Evolutionary conservation across 37 sponge, comb jelly and placozoan species (phyloP), one percentile per base, ranked within the genome.

Genomic region (Beroe forskalii): DNA sequence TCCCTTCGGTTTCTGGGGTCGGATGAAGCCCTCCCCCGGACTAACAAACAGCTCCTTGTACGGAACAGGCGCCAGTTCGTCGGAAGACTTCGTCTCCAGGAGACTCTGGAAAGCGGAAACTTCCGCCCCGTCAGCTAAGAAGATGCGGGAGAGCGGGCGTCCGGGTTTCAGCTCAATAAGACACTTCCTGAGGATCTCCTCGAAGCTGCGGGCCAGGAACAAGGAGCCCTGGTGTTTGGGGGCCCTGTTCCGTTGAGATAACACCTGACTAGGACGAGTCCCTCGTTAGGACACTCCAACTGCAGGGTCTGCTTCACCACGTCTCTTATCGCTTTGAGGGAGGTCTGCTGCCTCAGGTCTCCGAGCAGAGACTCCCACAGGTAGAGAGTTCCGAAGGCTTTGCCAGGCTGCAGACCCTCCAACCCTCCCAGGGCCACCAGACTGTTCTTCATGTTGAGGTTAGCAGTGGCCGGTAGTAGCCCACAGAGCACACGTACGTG

Each of bases 11-110:
- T 42, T 80, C 40, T 42, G 28, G 23, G 86, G 86, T 23, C 30
- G 43, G 55, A 80, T 80, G 48, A 42, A 80, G 23, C n/a, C 86
- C 86, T 80, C 86, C 9, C 86, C 86, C 14, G 86, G 27, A 44
- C 86, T 80, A 27, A 80, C 86, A 43, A 80, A 80, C 30, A 80
- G 86, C 55, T 80, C 86, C n/a, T 44, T 80, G 86, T 80, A 80
- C 1, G 72, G 72, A 2, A 69, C 72, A 2, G 35, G 17, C 35
- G 19, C 38, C 20, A 14, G 33, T 14, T 69, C 32, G 25, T 23
- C 31, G 14, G 31, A 8, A 6, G 72, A 69, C 17, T 35, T 35
- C 1, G 86, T n/a, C 24, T 41, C 44, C 28, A 80, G 55, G 86
- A 80, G 86, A 38, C 55, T 44, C 86, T 80, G 86, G 48, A 80